Conservation (phyloP, 2,797 vertebrate genomes). For the Anas capensis region DNA sequence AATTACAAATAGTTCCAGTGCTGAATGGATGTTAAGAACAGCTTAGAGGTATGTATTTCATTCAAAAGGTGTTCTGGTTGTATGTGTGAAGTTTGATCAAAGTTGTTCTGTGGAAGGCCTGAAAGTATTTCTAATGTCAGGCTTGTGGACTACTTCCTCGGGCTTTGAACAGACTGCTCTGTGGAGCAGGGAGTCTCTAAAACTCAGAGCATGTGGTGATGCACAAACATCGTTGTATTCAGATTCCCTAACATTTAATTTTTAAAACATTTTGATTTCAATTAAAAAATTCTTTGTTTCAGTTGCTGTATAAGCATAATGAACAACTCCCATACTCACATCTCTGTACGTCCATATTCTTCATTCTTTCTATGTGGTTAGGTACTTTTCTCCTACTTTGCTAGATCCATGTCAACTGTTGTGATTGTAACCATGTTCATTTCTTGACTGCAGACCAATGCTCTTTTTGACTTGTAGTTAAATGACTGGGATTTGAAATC, state of each 20-base stretch:
- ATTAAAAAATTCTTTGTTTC: background rate
- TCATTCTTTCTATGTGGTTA: background rate
- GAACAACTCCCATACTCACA: background rate
- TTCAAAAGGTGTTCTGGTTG: background rate
- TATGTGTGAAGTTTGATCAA: background rate
- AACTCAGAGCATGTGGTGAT: background rate
- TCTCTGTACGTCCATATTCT: background rate
- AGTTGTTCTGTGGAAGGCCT: background rate
- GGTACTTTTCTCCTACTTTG: background rate
- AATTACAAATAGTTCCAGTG: constrained; percentile 37
- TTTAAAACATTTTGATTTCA: background rate
- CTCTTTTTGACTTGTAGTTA: background rate
- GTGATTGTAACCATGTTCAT: background rate
- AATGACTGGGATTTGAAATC: constrained; percentile 24
- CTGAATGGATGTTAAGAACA: constrained; percentile 28
- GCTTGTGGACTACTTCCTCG: background rate
- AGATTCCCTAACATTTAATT: background rate
- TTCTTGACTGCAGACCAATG: background rate
- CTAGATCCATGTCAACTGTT: background rate
- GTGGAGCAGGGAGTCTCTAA: background rate
- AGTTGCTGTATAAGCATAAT: background rate
- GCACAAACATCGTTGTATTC: background rate
- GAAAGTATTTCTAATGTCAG: background rate
- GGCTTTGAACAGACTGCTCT: background rate
- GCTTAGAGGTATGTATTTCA: constrained; percentile 19